Evolutionary conservation across 92 coral and sea anemone genomes (phyloP).

Genomic region (Porites evermanni): DNA sequence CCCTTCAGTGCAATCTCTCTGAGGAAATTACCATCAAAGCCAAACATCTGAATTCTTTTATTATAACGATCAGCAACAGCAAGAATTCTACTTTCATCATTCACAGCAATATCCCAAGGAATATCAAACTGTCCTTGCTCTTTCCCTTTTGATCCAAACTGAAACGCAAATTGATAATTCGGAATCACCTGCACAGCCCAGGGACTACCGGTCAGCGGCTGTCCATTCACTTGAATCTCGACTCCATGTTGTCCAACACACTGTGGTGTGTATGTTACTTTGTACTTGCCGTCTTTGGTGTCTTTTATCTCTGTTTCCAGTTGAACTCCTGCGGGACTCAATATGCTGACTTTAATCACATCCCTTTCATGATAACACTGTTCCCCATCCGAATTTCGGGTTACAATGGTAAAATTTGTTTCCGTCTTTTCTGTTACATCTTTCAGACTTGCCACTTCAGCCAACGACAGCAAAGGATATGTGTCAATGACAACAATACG

Average conservation of each 20-base stretch:
- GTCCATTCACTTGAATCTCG: slow-evolving; percentile 35
- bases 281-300: neutral
- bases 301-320: too few relatives aligned
- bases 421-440: slow-evolving; percentile 37
- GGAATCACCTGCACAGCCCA: slow-evolving; percentile 40
- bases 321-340: too few relatives aligned
- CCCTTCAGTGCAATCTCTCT: neutral
- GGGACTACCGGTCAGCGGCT: slow-evolving; percentile 54
- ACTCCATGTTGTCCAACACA: slow-evolving; percentile 45
- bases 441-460: slow-evolving; percentile 45
- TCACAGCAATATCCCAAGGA: neutral
- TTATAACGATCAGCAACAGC: slow-evolving; percentile 10
- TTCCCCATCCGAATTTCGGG: slow-evolving; percentile 56
- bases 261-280: slow-evolving; percentile 55
- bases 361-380: neutral
- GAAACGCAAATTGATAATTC: neutral
- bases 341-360: too few relatives aligned
- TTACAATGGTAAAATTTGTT: slow-evolving; percentile 57
- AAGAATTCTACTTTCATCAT: neutral
- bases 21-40: slow-evolving; percentile 7
- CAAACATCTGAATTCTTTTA: slow-evolving; percentile 6
- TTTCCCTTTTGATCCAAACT: slow-evolving; percentile 5
- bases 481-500: slow-evolving; percentile 51
- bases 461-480: slow-evolving; percentile 32
- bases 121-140: neutral